Evolutionary conservation across 1,140 invertebrate genomes (phyloP).

Genomic region (Aphelenchoides besseyi): DNA sequence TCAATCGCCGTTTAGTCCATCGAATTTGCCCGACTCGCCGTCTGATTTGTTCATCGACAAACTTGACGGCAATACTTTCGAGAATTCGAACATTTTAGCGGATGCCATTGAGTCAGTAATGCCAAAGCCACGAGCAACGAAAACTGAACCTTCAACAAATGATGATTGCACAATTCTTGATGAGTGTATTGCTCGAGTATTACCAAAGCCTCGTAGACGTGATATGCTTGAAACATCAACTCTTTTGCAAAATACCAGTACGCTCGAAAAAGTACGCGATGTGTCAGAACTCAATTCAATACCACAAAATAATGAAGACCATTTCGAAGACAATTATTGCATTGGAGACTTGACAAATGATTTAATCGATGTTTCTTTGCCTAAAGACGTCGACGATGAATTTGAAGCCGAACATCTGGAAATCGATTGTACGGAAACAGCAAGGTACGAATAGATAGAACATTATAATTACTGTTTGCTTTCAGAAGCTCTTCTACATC

Average conservation of each 20-base stretch:
- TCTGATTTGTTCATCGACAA: neutral
- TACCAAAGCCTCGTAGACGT: neutral
- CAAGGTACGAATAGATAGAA: neutral
- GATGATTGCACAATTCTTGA: conserved; percentile 10
- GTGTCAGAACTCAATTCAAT: conserved; percentile 20
- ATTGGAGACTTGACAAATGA: neutral
- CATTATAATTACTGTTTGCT: neutral
- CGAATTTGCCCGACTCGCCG: conserved; percentile 20
- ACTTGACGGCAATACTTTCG: neutral
- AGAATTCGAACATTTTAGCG: conserved; percentile 8
- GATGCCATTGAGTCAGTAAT: conserved; percentile 16
- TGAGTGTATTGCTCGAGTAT: neutral
- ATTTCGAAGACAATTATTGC: conserved; percentile 22
- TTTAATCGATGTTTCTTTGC: neutral
- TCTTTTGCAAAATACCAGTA: neutral
- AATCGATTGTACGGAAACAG: conserved; percentile 21
- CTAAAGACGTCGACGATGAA: conserved; percentile 17
- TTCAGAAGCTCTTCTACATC: conserved; percentile 11
- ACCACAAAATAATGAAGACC: neutral
- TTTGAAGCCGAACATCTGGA: conserved; percentile 21
- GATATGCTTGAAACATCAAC: neutral
- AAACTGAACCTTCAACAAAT: neutral
- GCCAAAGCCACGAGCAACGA: conserved; percentile 5
- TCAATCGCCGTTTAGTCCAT: conserved; percentile 11
- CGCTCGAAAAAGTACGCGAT: conserved; percentile 14